These are phyloP conservation scores for Lasioglossum oenotherae DNA, from an alignment of 2,888 invertebrate species.

Conservation along the genomic window DNA sequence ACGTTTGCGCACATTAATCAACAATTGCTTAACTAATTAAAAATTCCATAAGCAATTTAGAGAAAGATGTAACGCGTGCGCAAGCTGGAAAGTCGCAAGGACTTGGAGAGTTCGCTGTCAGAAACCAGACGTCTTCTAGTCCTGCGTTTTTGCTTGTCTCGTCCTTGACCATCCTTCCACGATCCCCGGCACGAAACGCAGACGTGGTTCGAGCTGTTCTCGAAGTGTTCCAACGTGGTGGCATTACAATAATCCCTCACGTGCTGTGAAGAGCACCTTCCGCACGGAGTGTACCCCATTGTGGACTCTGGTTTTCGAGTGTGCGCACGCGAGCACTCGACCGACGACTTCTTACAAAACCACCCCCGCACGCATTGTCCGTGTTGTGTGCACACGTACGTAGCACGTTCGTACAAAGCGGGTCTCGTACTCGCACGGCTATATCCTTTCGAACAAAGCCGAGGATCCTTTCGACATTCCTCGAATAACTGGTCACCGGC, in stretches of 20 bases:
- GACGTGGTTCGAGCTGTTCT: neutral
- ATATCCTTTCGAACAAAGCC: slow-evolving; percentile 60
- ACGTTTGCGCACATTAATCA: too few species aligned
- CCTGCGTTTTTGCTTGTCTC: slow-evolving; percentile 16
- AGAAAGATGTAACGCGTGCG: neutral
- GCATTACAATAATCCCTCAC: slow-evolving; percentile 52
- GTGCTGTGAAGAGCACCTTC: slow-evolving; percentile 21
- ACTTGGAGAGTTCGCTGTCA: neutral
- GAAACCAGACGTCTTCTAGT: neutral
- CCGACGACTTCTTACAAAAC: slow-evolving; percentile 45
- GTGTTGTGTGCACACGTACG: neutral
- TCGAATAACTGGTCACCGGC: slow-evolving; percentile 52
- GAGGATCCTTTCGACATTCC: slow-evolving; percentile 55
- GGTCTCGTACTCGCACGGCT: slow-evolving; percentile 39
- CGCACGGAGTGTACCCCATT: slow-evolving; percentile 22
- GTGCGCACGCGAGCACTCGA: slow-evolving; percentile 15
- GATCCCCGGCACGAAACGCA: slow-evolving; percentile 16
- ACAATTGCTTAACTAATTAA: too few species aligned
- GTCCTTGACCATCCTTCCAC: slow-evolving; percentile 32
- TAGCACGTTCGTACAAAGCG: neutral
- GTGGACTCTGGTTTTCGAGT: slow-evolving; percentile 8
- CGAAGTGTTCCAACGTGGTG: slow-evolving; percentile 15
- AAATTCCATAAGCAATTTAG: neutral
- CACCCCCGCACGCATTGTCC: slow-evolving; percentile 37
- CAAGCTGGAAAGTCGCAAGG: neutral